Conservation (phyloP, 2,797 vertebrate species). For the Cuniculus paca region DNA sequence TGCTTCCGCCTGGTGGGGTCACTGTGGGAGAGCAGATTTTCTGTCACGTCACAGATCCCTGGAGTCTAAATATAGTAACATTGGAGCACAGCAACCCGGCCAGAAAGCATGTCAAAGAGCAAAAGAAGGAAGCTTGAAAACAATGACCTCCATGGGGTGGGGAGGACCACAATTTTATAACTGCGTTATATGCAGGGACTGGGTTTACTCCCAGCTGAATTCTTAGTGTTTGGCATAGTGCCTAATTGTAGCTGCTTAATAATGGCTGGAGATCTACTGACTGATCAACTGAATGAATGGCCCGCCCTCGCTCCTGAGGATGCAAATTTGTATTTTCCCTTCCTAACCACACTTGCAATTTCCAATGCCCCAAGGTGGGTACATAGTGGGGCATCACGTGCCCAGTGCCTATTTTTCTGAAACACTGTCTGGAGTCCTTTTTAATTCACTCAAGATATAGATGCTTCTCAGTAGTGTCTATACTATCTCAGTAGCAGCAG, state of each 20-base stretch:
- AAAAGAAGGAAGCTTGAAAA: not conserved
- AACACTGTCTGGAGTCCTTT: not conserved
- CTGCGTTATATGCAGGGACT: not conserved
- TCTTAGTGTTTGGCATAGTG: no score
- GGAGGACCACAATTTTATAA: no score
- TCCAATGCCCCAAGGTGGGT: not conserved
- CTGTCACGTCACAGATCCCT: not conserved
- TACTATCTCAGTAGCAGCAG: not conserved
- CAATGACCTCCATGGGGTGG: fast-evolving
- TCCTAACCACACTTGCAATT: not conserved
- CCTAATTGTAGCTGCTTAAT: not conserved
- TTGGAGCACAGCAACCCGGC: fast-evolving
- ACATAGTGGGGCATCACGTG: not conserved
- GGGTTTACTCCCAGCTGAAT: not conserved
- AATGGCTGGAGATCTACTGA: not conserved
- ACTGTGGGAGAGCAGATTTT: not conserved
- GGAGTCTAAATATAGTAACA: fast-evolving
- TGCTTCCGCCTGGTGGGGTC: not conserved
- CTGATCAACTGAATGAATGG: not conserved
- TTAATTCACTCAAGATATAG: not conserved
- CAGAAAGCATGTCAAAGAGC: not conserved
- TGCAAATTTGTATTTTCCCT: not conserved
- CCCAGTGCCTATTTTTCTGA: not conserved
- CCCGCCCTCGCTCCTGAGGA: not conserved
- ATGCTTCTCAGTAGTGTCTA: not conserved